These are phyloP conservation scores for Hyperoplus lanceolatus DNA, from an alignment of 2,797 vertebrate species.

Conservation along the genomic window DNA sequence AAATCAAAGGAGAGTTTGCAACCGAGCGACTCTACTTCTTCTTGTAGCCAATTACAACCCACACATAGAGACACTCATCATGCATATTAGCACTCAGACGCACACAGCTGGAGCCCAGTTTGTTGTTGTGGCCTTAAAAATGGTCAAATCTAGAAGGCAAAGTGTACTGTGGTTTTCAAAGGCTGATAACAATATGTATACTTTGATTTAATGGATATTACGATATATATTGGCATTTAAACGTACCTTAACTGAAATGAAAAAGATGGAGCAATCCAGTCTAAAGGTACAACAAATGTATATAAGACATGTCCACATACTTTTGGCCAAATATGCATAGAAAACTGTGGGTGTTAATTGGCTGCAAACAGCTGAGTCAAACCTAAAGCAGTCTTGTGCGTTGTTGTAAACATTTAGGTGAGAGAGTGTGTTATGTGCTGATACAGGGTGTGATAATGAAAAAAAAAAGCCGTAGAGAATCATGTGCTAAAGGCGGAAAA, in stretches of 20 bases:
- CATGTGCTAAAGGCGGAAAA: slow-evolving; percentile 40
- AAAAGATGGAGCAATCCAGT: too few relatives aligned
- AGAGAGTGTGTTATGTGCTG: slow-evolving; percentile 31
- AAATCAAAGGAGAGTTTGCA: slow-evolving; percentile 47
- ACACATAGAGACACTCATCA: slow-evolving; percentile 4
- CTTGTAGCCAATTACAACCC: slow-evolving; percentile 36
- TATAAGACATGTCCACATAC: neutral
- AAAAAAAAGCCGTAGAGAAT: slow-evolving; percentile 22
- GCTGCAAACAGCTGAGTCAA: slow-evolving; percentile 5
- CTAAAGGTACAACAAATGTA: neutral
- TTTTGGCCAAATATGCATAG: neutral
- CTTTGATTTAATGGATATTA: neutral
- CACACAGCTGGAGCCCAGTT: slow-evolving; percentile 18
- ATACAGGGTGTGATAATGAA: slow-evolving; percentile 19
- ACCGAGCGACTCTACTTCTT: slow-evolving; percentile 28
- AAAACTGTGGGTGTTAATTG: slow-evolving; percentile 7
- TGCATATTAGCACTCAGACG: slow-evolving; percentile 16
- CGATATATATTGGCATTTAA: neutral
- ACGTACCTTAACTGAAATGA: too few relatives aligned
- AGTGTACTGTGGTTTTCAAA: neutral
- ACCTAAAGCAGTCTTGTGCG: slow-evolving; percentile 5
- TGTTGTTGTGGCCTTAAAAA: slow-evolving; percentile 18
- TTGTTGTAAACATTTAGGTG: slow-evolving; percentile 17
- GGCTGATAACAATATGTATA: neutral
- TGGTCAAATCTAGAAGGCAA: slow-evolving; percentile 19